Percentiles rank a stretch among this genome's conserved stretches.
Evolutionary conservation across 2,888 invertebrate genomes (phyloP).

Genomic region (Scrobipalpa atriplicella): DNA sequence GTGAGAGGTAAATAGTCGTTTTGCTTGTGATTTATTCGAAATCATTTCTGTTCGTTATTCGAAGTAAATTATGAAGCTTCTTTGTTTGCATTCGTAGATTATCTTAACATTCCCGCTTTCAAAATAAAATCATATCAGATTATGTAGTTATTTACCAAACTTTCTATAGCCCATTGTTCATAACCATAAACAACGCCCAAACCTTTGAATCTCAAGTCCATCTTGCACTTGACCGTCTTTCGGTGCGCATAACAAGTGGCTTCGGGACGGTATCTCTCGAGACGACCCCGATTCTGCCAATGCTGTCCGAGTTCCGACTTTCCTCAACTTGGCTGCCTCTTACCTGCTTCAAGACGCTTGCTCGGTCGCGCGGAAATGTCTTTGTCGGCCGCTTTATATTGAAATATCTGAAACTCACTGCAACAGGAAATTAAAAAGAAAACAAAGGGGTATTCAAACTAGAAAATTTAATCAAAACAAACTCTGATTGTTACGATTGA

Average conservation of each 20-base stretch:
- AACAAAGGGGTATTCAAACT: background rate
- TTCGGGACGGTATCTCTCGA: conserved; percentile 10
- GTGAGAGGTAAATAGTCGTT: background rate
- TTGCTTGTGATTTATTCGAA: background rate
- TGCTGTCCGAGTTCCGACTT: background rate
- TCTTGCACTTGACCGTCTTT: conserved; percentile 25
- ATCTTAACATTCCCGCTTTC: too few relatives aligned
- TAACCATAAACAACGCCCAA: background rate
- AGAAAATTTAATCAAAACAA: background rate
- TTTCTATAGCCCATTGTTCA: background rate
- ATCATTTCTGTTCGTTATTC: too few relatives aligned
- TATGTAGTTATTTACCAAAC: too few relatives aligned
- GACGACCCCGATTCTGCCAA: background rate
- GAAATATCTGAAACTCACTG: background rate
- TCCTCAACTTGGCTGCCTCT: background rate
- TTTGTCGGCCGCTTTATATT: background rate
- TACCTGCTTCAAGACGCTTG: background rate
- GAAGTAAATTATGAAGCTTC: too few relatives aligned
- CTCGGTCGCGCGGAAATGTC: conserved; percentile 1
- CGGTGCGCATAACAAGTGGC: background rate
- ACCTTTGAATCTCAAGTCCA: conserved; percentile 8
- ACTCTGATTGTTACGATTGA: background rate
- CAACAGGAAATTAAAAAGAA: background rate
- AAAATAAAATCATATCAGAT: too few relatives aligned
- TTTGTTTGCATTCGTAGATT: too few relatives aligned